Conservation (phyloP, 2,888 invertebrate species). For the Horisme vitalbata region DNA sequence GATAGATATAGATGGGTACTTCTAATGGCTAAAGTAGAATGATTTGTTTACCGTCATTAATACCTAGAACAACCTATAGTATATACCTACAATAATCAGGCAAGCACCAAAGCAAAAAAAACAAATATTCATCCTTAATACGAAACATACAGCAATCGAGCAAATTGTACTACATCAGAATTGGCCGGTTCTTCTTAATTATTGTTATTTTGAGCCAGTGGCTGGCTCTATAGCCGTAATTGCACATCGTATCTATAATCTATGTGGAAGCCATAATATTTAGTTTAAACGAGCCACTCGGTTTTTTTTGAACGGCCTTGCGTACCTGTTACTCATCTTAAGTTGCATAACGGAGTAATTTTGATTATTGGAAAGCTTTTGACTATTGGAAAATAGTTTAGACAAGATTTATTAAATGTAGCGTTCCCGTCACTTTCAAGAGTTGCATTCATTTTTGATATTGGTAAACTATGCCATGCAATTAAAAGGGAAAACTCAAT, state of each 20-base stretch:
- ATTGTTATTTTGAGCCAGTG: constrained; percentile 66
- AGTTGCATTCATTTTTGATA: too few relatives aligned
- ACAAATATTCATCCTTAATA: constrained; percentile 18
- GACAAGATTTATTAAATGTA: too few relatives aligned
- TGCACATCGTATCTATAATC: constrained; percentile 58
- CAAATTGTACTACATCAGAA: constrained; percentile 28
- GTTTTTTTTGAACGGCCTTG: constrained; percentile 57
- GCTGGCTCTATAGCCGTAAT: constrained; percentile 56
- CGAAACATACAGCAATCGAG: constrained; percentile 24
- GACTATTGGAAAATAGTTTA: too few relatives aligned
- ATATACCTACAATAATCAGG: too few relatives aligned
- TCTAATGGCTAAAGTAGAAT: too few relatives aligned
- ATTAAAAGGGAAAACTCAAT: too few relatives aligned
- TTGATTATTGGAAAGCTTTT: constrained; percentile 14
- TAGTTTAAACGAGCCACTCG: constrained; percentile 60
- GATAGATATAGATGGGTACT: too few relatives aligned
- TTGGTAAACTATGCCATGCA: too few relatives aligned
- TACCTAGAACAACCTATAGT: too few relatives aligned
- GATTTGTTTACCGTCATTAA: too few relatives aligned
- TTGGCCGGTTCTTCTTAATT: constrained; percentile 53
- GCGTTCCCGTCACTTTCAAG: too few relatives aligned
- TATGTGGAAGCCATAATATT: constrained; percentile 54
- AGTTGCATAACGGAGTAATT: constrained; percentile 46
- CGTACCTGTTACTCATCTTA: constrained; percentile 46
- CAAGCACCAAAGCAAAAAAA: constrained; percentile 2